Evolutionary conservation across 2,797 vertebrate genomes (phyloP), one percentile per base, ranked within the genome.

Genomic region (Prionace glauca): DNA sequence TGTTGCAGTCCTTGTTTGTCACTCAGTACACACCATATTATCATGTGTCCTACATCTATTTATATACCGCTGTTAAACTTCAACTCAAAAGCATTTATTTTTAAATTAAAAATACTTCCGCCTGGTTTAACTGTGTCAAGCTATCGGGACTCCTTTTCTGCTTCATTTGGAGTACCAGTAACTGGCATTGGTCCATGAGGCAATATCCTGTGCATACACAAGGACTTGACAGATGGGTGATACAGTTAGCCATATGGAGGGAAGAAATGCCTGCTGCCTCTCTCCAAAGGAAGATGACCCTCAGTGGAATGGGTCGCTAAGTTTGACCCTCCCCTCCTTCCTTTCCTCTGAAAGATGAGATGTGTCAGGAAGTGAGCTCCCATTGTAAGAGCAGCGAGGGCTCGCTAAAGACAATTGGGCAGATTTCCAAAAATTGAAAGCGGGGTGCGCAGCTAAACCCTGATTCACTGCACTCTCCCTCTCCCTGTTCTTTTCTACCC

Each of bases 141-240:
- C 24, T 67, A 69, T 92, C n/a, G 14, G n/a, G 26, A 69, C 32
- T 92, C 1, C 65, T 41, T 92, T 22, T 24, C 41, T 84, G 81
- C 20, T 84, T 84, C 79, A 41, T 22, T 20, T 24, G 10, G 88
- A 92, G 32, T 62, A 22, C n/a, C 36, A 20, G 32, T 29, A 91
- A 62, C 29, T 32, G 50, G 88, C 60, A 45, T 45, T 36, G 32
- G 18, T 41, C n/a, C n/a, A 41, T 41, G 62, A 20, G 29, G n/a
- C 9, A 24, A 2, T 24, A 36, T 41, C 62, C n/a, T 26, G 62
- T 69, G 60, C 69, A 20, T 92, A n/a, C 65, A 92, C 65, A 10
- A 69, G 62, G 41, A 92, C 90, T 69, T 65, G 67, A 92, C 90
- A 92, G 90, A 92, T 92, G 90, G 90, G 18, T 11, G n/a, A 92